Conservation (phyloP, 2,113 vertebrate genomes). For the Bombycilla garrulus region DNA sequence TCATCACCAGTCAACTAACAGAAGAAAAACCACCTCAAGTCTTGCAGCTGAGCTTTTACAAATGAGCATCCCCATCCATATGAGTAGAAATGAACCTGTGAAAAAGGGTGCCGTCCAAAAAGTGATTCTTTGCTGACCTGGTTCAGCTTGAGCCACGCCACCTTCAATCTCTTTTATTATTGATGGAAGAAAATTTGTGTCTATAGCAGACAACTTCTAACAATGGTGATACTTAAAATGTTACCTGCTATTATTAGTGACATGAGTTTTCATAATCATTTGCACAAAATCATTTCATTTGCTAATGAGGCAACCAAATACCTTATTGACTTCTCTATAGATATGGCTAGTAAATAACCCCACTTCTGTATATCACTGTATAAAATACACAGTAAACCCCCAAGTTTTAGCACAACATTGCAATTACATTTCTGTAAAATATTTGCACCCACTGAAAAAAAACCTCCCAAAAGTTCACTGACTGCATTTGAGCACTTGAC, state of each 20-base stretch:
- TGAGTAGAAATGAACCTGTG: background rate
- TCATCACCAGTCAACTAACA: background rate
- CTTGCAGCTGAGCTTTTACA: background rate
- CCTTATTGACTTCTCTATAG: background rate
- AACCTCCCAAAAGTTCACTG: background rate
- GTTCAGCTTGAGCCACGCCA: background rate
- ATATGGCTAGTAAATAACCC: background rate
- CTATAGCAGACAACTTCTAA: background rate
- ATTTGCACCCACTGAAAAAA: background rate
- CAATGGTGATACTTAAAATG: background rate
- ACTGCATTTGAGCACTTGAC: background rate
- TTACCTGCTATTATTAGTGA: background rate
- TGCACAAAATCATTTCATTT: background rate
- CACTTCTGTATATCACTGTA: background rate
- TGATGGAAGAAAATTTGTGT: background rate
- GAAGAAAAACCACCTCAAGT: background rate
- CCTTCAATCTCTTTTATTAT: background rate
- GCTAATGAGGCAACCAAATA: background rate
- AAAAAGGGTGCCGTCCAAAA: background rate
- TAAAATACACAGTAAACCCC: background rate
- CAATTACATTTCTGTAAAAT: background rate
- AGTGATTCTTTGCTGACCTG: background rate
- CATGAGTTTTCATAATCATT: background rate
- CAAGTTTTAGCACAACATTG: background rate
- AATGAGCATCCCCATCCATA: background rate